Conservation (phyloP, 2,888 invertebrate genomes). For the Heteromurus nitidus region DNA sequence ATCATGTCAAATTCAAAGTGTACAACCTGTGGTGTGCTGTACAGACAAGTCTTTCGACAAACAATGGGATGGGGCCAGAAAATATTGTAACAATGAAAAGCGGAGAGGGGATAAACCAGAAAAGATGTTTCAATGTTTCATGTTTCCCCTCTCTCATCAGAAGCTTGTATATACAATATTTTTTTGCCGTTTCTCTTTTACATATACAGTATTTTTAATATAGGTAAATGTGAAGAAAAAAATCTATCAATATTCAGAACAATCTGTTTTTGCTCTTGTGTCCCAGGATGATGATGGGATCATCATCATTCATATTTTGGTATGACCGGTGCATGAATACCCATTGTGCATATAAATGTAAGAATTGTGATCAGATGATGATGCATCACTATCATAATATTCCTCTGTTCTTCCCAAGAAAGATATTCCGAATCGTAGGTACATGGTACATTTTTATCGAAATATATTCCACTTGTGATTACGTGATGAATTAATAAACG, state of each 20-base stretch:
- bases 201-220: not conserved
- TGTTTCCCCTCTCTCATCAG: not conserved
- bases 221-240: not conserved
- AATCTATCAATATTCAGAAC: constrained; percentile 31
- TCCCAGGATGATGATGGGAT: too few species aligned
- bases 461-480: not conserved
- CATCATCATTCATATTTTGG: not conserved
- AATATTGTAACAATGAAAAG: constrained; percentile 20
- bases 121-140: not conserved
- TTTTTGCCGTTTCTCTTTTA: not conserved
- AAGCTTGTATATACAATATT: not conserved
- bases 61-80: constrained; percentile 15
- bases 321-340: too few species aligned
- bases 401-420: not conserved
- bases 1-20: constrained; percentile 68
- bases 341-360: too few species aligned
- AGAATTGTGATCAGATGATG: too few species aligned
- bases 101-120: not conserved
- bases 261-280: not conserved
- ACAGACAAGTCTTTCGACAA: too few species aligned
- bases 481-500: constrained; percentile 14
- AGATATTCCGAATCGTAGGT: not conserved
- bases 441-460: too few species aligned
- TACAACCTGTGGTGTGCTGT: constrained; percentile 29
- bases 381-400: not conserved